Conservation (phyloP, 2,113 vertebrate species). For the Anthoscopus minutus region DNA sequence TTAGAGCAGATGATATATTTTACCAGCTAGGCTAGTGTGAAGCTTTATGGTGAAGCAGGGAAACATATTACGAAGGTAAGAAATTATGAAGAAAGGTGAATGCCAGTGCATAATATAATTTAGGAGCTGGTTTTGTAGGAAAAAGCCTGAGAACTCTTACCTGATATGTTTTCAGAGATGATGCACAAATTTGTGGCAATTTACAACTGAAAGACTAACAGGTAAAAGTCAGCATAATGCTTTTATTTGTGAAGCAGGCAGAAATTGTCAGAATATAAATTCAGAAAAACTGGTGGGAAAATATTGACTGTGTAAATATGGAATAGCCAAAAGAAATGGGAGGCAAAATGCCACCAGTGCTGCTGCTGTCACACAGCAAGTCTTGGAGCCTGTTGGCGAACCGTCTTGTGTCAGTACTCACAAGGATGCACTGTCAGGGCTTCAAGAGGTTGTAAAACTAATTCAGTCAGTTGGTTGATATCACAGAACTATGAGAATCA, state of each 20-base stretch:
- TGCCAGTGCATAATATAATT: background rate
- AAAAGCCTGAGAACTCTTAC: background rate
- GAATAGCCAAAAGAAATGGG: background rate
- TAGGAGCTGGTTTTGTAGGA: background rate
- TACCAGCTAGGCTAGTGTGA: background rate
- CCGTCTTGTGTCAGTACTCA: fast-evolving
- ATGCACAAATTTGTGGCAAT: background rate
- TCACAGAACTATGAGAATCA: background rate
- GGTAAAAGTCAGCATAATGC: background rate
- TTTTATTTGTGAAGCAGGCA: background rate
- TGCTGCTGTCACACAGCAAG: fast-evolving
- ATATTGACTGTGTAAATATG: background rate
- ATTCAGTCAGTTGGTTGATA: background rate
- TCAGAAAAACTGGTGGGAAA: background rate
- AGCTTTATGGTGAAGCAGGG: background rate
- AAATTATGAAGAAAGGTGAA: background rate
- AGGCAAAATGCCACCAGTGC: background rate
- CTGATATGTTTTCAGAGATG: background rate
- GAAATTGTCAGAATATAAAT: background rate
- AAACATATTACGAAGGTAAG: background rate
- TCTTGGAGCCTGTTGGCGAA: background rate
- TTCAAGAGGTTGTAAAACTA: background rate
- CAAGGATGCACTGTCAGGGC: fast-evolving
- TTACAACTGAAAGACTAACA: background rate
- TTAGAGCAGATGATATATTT: background rate